phyloP scores from a whole-genome alignment of 2,797 vertebrate species.

The Poecilia wingei region DNA sequence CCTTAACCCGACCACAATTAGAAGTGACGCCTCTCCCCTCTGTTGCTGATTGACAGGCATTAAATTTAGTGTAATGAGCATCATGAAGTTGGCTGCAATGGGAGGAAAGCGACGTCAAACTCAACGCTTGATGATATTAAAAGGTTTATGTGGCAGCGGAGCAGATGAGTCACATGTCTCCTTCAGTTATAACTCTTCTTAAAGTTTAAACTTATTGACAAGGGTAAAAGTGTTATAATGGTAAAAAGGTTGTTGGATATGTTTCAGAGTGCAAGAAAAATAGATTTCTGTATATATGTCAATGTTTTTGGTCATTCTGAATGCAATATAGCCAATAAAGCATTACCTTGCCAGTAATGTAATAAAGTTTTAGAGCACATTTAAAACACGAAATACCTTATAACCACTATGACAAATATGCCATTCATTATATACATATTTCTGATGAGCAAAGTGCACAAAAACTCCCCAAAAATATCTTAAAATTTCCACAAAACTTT shows the following conservation, averaged over 20 bases:
- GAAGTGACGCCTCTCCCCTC: not conserved
- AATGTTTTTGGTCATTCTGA: too few relatives aligned
- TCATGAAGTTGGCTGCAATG: not conserved
- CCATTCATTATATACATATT: not conserved
- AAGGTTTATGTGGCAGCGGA: not conserved
- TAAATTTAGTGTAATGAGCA: not conserved
- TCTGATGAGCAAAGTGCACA: not conserved
- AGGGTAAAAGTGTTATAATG: not conserved
- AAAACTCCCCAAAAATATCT: not conserved
- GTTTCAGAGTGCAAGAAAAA: not conserved
- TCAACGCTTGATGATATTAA: not conserved
- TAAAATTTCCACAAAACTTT: not conserved
- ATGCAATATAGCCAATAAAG: not conserved
- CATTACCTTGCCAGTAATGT: not conserved
- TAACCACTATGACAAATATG: not conserved
- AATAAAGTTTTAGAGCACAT: not conserved
- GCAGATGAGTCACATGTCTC: not conserved
- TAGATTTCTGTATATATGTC: not conserved
- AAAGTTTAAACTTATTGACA: not conserved
- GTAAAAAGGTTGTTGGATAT: not conserved
- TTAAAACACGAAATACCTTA: not conserved
- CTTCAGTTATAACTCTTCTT: not conserved
- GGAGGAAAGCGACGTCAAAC: not conserved
- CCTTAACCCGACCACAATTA: not conserved
- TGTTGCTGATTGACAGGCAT: not conserved